phyloP scores from a whole-genome alignment of 64 coral and sea anemone genomes.

The Platygyra sinensis region DNA sequence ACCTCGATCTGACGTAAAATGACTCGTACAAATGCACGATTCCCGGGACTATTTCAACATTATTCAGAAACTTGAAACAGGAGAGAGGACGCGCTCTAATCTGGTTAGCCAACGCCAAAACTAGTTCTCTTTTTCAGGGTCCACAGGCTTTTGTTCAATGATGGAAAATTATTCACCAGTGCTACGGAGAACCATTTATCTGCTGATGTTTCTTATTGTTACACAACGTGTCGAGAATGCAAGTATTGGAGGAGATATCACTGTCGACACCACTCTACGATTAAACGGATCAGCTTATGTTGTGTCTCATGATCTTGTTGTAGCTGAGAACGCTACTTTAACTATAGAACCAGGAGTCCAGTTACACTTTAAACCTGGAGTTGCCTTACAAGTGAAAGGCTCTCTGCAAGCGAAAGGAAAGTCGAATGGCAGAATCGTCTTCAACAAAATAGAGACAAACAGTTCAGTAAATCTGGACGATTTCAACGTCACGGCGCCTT shows the following conservation, averaged over 20 bases:
- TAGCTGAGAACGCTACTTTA: constrained; percentile 10
- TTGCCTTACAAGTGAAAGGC: constrained; percentile 38
- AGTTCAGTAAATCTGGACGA: background rate
- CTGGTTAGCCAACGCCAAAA: too few relatives aligned
- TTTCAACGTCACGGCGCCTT: background rate
- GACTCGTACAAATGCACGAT: too few relatives aligned
- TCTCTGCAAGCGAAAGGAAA: constrained; percentile 42
- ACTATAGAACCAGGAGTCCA: constrained; percentile 54
- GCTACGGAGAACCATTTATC: background rate
- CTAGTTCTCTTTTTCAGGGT: too few relatives aligned
- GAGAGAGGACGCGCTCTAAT: too few relatives aligned
- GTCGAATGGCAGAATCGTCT: constrained; percentile 1
- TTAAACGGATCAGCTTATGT: constrained; percentile 21
- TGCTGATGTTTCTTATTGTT: background rate
- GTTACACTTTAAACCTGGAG: constrained; percentile 6
- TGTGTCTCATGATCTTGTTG: constrained; percentile 12
- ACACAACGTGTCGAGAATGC: background rate
- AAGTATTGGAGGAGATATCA: background rate
- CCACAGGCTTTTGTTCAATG: background rate
- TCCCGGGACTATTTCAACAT: background rate
- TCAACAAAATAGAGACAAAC: constrained; percentile 14
- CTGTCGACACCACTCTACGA: constrained; percentile 8
- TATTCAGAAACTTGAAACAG: background rate
- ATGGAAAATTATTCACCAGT: background rate
- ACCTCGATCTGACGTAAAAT: too few relatives aligned